These are phyloP conservation scores for Siniperca scherzeri DNA, from an alignment of 2,797 vertebrate genomes.

Conservation along the genomic window DNA sequence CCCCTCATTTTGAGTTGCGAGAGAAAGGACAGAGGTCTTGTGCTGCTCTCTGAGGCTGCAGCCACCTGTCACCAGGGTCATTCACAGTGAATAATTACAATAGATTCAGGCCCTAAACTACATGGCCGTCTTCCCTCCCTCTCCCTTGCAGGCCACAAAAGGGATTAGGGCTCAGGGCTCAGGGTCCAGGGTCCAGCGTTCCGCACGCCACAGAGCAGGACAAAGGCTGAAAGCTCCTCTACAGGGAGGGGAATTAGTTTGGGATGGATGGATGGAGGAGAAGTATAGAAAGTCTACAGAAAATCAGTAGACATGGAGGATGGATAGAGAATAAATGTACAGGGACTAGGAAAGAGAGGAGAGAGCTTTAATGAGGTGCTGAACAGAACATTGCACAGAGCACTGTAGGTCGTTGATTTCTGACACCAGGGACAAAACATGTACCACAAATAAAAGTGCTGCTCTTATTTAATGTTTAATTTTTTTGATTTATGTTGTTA, in stretches of 20 bases:
- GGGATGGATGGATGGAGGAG: constrained; percentile 51
- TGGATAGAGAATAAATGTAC: constrained; percentile 20
- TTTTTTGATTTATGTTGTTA: too few species aligned
- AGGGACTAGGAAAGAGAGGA: constrained; percentile 12
- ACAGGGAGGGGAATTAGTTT: constrained; percentile 51
- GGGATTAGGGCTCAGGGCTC: constrained; percentile 62
- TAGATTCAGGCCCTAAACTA: constrained; percentile 50
- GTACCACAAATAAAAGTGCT: constrained; percentile 5
- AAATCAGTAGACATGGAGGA: constrained; percentile 37
- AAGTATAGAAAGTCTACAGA: constrained; percentile 35
- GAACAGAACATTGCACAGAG: not conserved
- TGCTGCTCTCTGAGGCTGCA: constrained; percentile 26
- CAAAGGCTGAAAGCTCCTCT: constrained; percentile 54
- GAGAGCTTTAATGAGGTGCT: constrained; percentile 40
- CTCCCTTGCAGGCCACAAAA: constrained; percentile 30
- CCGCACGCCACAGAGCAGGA: constrained; percentile 28
- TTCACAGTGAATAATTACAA: constrained; percentile 63
- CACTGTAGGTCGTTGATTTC: not conserved
- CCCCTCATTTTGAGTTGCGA: constrained; percentile 11
- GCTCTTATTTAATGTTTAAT: not conserved
- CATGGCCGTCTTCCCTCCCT: constrained; percentile 3
- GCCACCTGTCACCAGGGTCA: constrained; percentile 44
- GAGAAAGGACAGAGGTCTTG: constrained; percentile 38
- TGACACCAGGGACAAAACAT: not conserved
- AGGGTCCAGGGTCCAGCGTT: constrained; percentile 19